Evolutionary conservation across 2,113 vertebrate genomes (phyloP).

Genomic region (Serinus canaria): DNA sequence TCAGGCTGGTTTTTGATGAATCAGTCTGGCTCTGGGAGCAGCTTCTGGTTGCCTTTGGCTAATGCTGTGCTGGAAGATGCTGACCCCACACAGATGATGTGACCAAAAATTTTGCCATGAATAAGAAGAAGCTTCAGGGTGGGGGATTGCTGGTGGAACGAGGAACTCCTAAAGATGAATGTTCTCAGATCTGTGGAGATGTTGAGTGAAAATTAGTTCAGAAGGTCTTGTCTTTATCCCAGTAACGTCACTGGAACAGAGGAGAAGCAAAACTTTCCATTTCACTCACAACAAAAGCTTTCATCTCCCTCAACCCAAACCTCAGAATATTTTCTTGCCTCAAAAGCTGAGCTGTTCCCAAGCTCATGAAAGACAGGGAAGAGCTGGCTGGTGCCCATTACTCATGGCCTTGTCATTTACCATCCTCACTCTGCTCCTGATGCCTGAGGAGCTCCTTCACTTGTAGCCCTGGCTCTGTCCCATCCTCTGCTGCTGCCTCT

Average conservation of each 20-base stretch:
- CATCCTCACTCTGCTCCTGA: background rate
- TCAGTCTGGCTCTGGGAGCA: background rate
- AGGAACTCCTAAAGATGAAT: background rate
- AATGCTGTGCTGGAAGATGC: background rate
- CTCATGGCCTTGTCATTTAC: background rate
- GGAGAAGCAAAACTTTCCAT: conserved; percentile 12
- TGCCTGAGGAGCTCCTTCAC: background rate
- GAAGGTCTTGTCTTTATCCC: background rate
- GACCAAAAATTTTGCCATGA: background rate
- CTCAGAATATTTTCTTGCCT: background rate
- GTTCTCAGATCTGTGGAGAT: background rate
- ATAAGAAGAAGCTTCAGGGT: background rate
- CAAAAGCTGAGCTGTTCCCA: conserved; percentile 11
- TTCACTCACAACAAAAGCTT: background rate
- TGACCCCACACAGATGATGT: background rate
- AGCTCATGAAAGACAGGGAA: background rate
- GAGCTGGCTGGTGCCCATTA: background rate
- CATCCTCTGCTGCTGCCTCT: background rate
- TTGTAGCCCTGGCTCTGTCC: background rate
- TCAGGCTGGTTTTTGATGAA: background rate
- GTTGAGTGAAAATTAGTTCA: background rate
- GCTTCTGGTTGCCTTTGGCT: background rate
- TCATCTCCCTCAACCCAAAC: background rate
- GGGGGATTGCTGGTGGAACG: background rate
- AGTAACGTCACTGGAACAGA: background rate